Base-by-base conservation (phyloP, 2,888 invertebrate genomes). In the Protonemura montana region DNA sequence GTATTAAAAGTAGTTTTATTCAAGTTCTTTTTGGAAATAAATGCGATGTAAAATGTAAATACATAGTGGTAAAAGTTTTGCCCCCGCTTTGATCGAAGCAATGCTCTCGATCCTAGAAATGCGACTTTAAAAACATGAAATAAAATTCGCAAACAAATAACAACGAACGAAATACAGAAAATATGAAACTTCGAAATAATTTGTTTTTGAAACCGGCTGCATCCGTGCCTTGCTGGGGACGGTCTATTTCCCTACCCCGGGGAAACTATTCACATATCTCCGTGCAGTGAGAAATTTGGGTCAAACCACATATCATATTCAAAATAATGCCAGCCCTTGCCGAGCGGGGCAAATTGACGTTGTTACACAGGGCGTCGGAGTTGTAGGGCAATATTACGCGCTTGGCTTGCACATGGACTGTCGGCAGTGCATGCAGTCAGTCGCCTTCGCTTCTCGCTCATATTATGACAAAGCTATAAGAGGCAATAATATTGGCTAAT, bases 291-390 rank as follows among this genome's bases (percentile, higher is more conserved):
- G 59, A 59, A 59, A 59, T 59, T 59, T 59, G 13, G 59, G 59
- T 59, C 59, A 59, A 59, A 59, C 59, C 59, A 59, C 59, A 59
- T 21, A 59, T 59, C 59, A 59, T 59, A 59, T 59, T 59, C 59
- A 59, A 59, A 59, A 59, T 59, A 59, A 59, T 59, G 59, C 59
- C 59, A 59, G 59, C 59, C 21, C 59, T 59, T 59, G 16, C 59
- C 59, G 59, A 3, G 13, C 21, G 16, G 13, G 21, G 59, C 59
- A 59, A 59, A 59, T 59, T 59, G 59, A 21, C 13, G 59, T 59
- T 21, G 59, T 59, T 59, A 59, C 35, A 3, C 59, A 59, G 2
- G 59, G 13, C 59, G 59, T 10, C 59, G 21, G 59, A 59, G 16
- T 59, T 3, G 59, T 21, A 10, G 6, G 21, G 3, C 59, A 10